Base-by-base conservation (phyloP, 2,797 vertebrate species). In the Eptatretus atami region DNA sequence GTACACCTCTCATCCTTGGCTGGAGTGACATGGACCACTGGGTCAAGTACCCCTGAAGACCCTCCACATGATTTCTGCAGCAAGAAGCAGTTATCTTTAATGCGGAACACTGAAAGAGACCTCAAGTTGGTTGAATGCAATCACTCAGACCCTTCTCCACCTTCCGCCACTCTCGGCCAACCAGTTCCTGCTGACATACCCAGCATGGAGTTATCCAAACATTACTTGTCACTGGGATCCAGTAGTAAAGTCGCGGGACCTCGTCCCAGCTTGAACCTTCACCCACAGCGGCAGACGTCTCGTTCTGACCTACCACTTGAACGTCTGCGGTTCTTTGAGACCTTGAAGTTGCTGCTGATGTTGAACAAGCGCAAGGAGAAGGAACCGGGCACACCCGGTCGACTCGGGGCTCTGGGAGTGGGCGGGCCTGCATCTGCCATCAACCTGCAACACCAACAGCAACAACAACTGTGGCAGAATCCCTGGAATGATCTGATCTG, bases 331-430 rank as follows among this genome's bases (percentile, higher is more conserved):
- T 99, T 99, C 72, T 99, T 99, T 70, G 92, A 99, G 77, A 99
- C 92, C 15, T 71, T 96, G 61, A 79, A 87, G 65, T 80, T 99
- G 73, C 76, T 99, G 71, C 81, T 99, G 67, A 94, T 93, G 74
- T 86, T 99, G 73, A 99, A 90, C 64, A 99, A 99, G 77, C 93
- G 85, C 76, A 99, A 99, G 74, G 92, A 98, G 76, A 83, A 86
- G 70, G 90, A 99, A 70, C 90, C 96, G 70, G 79, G 87, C 44
- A 83, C 86, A 61, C 77, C 84, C 66, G 57, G 57, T n/a, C 57
- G 57, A 10, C 57, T 61, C 15, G 57, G 55, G 14, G 55, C 55
- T 19, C 14, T 19, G 14, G 55, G 55, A 14, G 55, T 60, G 14
- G 55, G 57, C 57, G 57, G 57, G 15, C 15, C 57, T 10, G 10